Evolutionary conservation across 1,140 invertebrate species (phyloP).

Genomic region (Ectropis grisescens): DNA sequence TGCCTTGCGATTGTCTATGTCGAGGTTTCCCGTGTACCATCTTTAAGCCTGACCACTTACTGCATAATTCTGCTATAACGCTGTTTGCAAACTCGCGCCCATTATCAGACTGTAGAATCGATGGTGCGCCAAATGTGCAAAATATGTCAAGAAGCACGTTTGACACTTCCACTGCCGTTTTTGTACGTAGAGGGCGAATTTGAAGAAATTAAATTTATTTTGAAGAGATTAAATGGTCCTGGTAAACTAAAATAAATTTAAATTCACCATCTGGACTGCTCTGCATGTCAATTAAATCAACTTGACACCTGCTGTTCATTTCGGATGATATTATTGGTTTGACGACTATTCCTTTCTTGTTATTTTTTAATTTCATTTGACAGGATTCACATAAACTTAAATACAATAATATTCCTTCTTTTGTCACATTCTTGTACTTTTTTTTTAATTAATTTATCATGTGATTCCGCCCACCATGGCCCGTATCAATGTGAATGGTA

Average conservation of each 20-base stretch:
- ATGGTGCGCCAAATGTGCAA: conserved; percentile 36
- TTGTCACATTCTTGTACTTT: too few species aligned
- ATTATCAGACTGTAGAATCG: conserved; percentile 53
- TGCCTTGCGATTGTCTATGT: conserved; percentile 13
- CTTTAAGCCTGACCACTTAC: conserved; percentile 13
- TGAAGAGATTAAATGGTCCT: conserved; percentile 63
- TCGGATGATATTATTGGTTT: conserved; percentile 19
- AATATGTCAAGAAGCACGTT: conserved; percentile 50
- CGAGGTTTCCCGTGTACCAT: conserved; percentile 16
- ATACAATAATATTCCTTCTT: too few species aligned
- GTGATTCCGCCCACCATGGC: too few species aligned
- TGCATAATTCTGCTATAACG: conserved; percentile 22
- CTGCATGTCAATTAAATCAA: conserved; percentile 27
- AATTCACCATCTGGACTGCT: conserved; percentile 32
- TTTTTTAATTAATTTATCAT: too few species aligned
- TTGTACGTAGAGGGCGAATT: conserved; percentile 40
- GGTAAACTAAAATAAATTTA: conserved; percentile 59
- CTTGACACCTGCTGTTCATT: conserved; percentile 30
- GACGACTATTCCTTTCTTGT: conserved; percentile 15
- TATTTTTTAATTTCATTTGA: too few species aligned
- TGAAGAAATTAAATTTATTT: too few species aligned
- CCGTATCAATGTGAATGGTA: too few species aligned
- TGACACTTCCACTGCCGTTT: conserved; percentile 50
- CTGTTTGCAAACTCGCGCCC: conserved; percentile 34
- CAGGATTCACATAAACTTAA: too few species aligned